Base-by-base conservation (phyloP, 2,888 invertebrate genomes). In the Drosophila phalerata region DNA sequence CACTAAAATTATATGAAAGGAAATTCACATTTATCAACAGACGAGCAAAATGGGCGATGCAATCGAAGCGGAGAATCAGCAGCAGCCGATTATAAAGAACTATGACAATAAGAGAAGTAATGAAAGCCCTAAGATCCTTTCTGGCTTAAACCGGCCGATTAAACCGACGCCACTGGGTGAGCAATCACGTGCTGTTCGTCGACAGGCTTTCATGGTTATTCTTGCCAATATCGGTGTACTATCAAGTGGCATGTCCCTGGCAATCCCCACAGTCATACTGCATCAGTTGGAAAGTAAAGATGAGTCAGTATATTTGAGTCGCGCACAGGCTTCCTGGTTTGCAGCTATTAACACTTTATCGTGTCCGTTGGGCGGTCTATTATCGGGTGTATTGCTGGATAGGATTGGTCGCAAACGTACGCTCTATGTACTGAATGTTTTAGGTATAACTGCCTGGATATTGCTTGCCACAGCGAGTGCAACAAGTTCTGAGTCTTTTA, bases 291-390 rank as follows among this genome's bases (percentile, higher is more conserved):
- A 70, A 5, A 86, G 88, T 62, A 51, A 76, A 10, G 78, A 73
- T 5, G 90, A 92, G 52, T 32, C 79, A 1, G 85, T 91, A 3
- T 73, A 88, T 60, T 74, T 93, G n/a, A 80, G 75, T 8, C 37
- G 49, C 0, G 73, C 88, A 2, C 89, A 93, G 68, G 89, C 87
- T 6, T 90, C 92, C 3, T 93, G 93, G 93, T 93, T 91, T 77
- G 93, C 93, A 8, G 91, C 93, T 1, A 78, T 93, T 5, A 92
- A 91, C 45, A 85, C 92, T 1, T 79, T 92, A 17, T 79, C 92
- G 8, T 89, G 90, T 22, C 93, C 93, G 0, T 58, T 93, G 42
- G 93, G 93, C 6, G 93, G 92, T 0, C 66, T 93, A 0, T 68
- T 92, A 6, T 91, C 91, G 6, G 91, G 90, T 0, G 62, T 89